Evolutionary conservation across 2,888 invertebrate genomes (phyloP), one percentile per base, ranked within the genome.

Genomic region (Clunio marinus): DNA sequence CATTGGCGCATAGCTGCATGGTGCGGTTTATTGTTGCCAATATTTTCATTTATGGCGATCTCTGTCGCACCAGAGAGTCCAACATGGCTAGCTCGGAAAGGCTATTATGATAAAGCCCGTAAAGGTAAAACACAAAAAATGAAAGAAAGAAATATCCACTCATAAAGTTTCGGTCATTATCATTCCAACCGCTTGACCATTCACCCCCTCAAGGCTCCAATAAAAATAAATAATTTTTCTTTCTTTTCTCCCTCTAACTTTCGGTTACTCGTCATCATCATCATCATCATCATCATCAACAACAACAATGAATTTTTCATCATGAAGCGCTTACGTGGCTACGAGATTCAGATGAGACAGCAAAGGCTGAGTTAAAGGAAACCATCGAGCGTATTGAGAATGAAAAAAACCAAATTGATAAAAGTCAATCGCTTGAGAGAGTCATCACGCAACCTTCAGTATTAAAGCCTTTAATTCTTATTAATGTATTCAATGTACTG

Each of bases 1-100:
- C 81, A 83, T 27, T 91, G 91, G 90, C 80, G 87, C 69, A 77
- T 80, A 17, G 88, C 89, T 62, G 88, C 90, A 4, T 85, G 83
- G 74, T 81, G 83, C 57, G 84, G 84, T 24, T 81, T 82, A 24
- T 77, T 81, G 2, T 75, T 89, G 60, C 89, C 90, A 0, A 73
- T 81, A 0, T 71, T 85, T 25, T 83, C 87, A 0, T 80, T 86
- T 45, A 69, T 84, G 1, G 83, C 85, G n/a, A 80, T 89, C 67
- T 82, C 81, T 73, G 73, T 80, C 69, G 83, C 88, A 35, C 89
- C 89, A 0, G 90, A 91, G 75, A 88, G 87, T 72, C 90, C 90
- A 0, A 85, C 84, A 1, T 90, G 89, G 89, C 78, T 90, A 65
- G 83, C 87, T 1, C 80, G 87, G 20, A 81, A 83, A 58, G 85